phyloP scores from a whole-genome alignment of 2,797 vertebrate genomes.

The Halcyon leucocephala region DNA sequence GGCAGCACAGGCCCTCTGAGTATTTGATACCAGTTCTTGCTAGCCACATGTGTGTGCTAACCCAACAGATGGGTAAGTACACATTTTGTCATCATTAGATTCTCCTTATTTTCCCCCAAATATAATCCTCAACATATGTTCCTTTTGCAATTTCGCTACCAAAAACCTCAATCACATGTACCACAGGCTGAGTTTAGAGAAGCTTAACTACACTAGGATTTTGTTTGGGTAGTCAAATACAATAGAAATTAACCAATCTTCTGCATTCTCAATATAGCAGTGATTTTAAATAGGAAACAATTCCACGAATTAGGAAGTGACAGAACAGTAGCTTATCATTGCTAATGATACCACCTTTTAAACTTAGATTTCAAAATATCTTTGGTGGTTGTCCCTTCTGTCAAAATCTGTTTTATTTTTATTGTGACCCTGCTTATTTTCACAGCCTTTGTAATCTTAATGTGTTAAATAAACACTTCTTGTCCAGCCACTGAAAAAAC shows the following conservation, averaged over 20 bases:
- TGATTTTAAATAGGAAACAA: not conserved
- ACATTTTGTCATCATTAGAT: not conserved
- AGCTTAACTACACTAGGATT: not conserved
- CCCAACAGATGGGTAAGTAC: not conserved
- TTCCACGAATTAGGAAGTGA: not conserved
- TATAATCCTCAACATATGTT: not conserved
- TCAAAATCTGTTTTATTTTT: not conserved
- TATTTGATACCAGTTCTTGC: not conserved
- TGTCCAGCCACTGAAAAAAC: slow-evolving; percentile 22
- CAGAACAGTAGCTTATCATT: not conserved
- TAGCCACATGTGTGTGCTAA: not conserved
- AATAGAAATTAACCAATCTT: not conserved
- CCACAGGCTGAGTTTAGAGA: not conserved
- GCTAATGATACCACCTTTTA: not conserved
- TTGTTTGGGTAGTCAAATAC: not conserved
- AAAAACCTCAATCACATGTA: not conserved
- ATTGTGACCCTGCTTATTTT: slow-evolving; percentile 17
- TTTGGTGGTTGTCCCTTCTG: not conserved
- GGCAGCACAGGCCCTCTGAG: not conserved
- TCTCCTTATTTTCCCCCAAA: not conserved
- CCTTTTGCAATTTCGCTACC: not conserved
- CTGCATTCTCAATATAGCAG: not conserved
- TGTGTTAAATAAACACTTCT: slow-evolving; percentile 39
- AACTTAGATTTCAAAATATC: not conserved
- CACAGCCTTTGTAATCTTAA: slow-evolving; percentile 16